Evolutionary conservation across 2,888 invertebrate species (phyloP).

Genomic region (Chalcosyrphus nemorum): DNA sequence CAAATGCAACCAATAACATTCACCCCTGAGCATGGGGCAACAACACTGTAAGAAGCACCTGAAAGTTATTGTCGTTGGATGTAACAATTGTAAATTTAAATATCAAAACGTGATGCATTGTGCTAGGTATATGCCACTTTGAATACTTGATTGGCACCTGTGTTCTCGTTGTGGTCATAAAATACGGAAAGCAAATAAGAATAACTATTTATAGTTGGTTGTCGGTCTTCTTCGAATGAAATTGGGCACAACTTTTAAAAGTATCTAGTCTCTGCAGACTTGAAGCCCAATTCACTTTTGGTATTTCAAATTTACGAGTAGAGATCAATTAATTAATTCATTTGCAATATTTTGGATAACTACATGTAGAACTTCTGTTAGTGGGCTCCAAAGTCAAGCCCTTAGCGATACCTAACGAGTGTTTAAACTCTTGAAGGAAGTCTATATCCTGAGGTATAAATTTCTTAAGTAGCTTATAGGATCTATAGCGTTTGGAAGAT

Average conservation of each 20-base stretch:
- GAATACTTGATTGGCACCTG: conserved; percentile 34
- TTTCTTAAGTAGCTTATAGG: too few species aligned
- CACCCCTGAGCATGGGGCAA: conserved; percentile 8
- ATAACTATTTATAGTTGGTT: background rate
- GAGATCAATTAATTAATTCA: too few species aligned
- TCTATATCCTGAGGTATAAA: too few species aligned
- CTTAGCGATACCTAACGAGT: too few species aligned
- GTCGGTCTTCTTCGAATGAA: background rate
- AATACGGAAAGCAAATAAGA: background rate
- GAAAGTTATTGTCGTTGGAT: conserved; percentile 26
- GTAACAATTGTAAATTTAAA: conserved; percentile 66
- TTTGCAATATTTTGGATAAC: too few species aligned
- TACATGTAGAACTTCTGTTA: too few species aligned
- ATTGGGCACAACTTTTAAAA: background rate
- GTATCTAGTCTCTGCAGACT: too few species aligned
- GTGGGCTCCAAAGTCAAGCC: too few species aligned
- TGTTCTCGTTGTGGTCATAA: background rate
- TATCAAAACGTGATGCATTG: conserved; percentile 58
- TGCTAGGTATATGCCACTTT: conserved; percentile 36
- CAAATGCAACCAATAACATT: conserved; percentile 31
- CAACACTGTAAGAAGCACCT: background rate
- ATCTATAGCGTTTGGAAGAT: too few species aligned
- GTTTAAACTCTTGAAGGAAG: too few species aligned
- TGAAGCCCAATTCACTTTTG: too few species aligned
- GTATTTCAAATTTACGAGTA: too few species aligned